phyloP scores from a whole-genome alignment of 2,797 vertebrate species.

The Protonibea diacanthus region DNA sequence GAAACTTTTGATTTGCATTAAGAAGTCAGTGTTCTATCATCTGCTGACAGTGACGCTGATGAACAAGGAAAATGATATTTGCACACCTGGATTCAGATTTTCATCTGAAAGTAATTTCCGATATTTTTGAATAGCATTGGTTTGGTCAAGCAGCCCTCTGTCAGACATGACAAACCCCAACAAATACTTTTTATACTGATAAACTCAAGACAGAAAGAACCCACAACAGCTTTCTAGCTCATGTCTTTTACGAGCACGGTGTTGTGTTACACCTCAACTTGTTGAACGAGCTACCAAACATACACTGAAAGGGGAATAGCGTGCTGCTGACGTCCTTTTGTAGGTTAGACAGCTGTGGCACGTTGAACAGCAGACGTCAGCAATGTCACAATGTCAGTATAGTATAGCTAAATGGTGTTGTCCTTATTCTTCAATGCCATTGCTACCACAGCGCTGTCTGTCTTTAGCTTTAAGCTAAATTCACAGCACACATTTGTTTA shows the following conservation, averaged over 20 bases:
- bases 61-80: neutral
- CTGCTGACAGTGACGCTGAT: neutral
- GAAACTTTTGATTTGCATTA: neutral
- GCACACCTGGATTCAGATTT: neutral
- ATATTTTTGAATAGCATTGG: neutral
- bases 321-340: too few species aligned
- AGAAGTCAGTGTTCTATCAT: neutral
- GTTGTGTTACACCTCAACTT: neutral
- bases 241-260: too few species aligned
- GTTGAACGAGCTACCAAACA: neutral
- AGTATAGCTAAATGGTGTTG: neutral
- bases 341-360: neutral
- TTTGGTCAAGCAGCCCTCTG: neutral
- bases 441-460: neutral
- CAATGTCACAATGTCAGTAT: neutral
- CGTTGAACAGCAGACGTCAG: neutral
- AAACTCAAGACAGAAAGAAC: neutral
- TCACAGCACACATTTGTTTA: conserved; percentile 1
- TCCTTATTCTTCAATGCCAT: neutral
- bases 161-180: neutral
- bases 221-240: neutral
- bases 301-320: too few species aligned
- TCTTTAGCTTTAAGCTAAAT: neutral
- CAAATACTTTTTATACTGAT: neutral
- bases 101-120: too few species aligned